phyloP scores from a whole-genome alignment of 2,888 invertebrate species.

The Amphiduros pacificus region DNA sequence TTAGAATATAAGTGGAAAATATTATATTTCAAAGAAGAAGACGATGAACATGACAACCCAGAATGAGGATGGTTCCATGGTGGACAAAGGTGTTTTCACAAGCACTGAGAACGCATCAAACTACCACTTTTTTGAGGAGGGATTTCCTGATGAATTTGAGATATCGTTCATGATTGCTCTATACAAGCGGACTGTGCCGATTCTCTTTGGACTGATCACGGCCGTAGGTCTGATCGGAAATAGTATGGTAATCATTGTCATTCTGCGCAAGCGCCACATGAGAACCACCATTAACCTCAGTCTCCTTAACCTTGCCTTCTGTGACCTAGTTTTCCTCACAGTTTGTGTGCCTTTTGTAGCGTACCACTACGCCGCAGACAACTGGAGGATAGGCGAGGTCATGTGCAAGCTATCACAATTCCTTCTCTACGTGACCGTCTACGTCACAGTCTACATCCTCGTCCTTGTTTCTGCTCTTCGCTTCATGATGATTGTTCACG shows the following conservation, averaged over 20 bases:
- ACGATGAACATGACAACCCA: no score
- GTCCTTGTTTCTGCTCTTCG: slow-evolving; percentile 24
- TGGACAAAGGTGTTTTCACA: no score
- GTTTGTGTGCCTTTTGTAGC: slow-evolving; percentile 29
- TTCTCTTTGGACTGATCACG: slow-evolving; percentile 24
- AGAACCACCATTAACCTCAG: slow-evolving; percentile 23
- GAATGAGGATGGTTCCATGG: no score
- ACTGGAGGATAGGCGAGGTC: slow-evolving; percentile 29
- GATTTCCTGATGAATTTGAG: slow-evolving; percentile 10
- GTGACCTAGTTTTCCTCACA: slow-evolving; percentile 26
- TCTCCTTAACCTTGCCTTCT: slow-evolving; percentile 29
- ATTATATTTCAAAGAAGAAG: no score
- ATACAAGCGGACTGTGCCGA: slow-evolving; percentile 24
- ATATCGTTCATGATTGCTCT: slow-evolving; percentile 11
- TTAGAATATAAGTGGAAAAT: no score
- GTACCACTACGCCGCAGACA: slow-evolving; percentile 30
- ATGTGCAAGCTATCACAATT: slow-evolving; percentile 24
- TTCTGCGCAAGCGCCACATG: slow-evolving; percentile 22
- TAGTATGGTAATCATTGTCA: slow-evolving; percentile 22
- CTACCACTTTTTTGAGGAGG: no score
- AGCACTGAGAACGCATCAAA: no score
- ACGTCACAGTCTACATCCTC: slow-evolving; percentile 30
- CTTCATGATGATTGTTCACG: slow-evolving; percentile 23
- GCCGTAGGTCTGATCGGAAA: slow-evolving; percentile 24
- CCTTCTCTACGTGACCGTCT: slow-evolving; percentile 28